Evolutionary conservation across 2,888 invertebrate genomes (phyloP).

Genomic region (Leptinotarsa rubiginosa): DNA sequence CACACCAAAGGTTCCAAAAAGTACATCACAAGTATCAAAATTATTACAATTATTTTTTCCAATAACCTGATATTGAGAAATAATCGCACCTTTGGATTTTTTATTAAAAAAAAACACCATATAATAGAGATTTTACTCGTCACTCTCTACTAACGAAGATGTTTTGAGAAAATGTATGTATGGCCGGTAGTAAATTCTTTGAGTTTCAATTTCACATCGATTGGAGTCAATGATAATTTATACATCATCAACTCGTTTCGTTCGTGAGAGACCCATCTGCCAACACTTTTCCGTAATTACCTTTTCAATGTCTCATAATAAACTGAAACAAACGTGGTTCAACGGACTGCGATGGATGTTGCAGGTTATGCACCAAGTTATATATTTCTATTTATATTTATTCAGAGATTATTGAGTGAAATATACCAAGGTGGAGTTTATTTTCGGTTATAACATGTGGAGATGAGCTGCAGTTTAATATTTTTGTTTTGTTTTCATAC

Average conservation of each 20-base stretch:
- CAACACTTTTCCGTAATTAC: slow-evolving; percentile 16
- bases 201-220: too few species aligned
- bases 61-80: too few species aligned
- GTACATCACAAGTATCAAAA: too few species aligned
- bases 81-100: too few species aligned
- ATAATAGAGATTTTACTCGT: too few species aligned
- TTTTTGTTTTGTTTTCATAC: slow-evolving; percentile 1
- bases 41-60: too few species aligned
- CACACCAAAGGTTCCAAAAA: too few species aligned
- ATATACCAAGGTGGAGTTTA: slow-evolving; percentile 11
- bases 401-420: slow-evolving; percentile 34
- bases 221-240: background rate
- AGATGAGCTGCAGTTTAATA: background rate
- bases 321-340: background rate
- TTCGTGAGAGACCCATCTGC: background rate
- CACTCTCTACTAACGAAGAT: too few species aligned
- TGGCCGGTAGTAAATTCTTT: too few species aligned
- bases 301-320: background rate
- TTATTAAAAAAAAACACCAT: too few species aligned
- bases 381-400: slow-evolving; percentile 40
- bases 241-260: background rate
- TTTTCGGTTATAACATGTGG: slow-evolving; percentile 5
- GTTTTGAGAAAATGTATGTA: too few species aligned
- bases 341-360: background rate
- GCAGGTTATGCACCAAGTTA: background rate